Percentiles rank a stretch among this genome's conserved stretches.
Conservation (phyloP, 2,888 invertebrate genomes). For the Troides helena region DNA sequence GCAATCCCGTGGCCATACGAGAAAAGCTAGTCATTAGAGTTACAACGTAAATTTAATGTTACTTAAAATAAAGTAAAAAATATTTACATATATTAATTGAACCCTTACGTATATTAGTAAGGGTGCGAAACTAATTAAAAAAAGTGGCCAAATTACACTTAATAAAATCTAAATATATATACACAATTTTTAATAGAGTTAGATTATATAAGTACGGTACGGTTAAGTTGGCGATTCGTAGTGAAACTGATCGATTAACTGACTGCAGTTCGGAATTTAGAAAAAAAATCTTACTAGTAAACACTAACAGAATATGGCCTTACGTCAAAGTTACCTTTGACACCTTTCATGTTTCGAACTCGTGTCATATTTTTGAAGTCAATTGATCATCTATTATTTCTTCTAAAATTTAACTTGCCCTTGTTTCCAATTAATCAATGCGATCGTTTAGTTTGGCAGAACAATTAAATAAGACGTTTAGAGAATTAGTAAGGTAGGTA, state of each 20-base stretch:
- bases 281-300: not conserved
- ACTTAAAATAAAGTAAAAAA: constrained; percentile 58
- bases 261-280: no score
- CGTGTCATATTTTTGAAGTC: not conserved
- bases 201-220: constrained; percentile 53
- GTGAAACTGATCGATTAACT: constrained; percentile 26
- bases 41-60: constrained; percentile 75
- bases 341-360: not conserved
- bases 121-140: constrained; percentile 61
- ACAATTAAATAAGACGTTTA: constrained; percentile 23
- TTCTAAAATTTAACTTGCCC: constrained; percentile 5
- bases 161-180: constrained; percentile 78
- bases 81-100: constrained; percentile 68
- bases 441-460: constrained; percentile 10
- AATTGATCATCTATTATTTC: constrained; percentile 6
- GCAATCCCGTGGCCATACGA: constrained; percentile 72
- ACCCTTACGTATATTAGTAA: constrained; percentile 70
- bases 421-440: no score
- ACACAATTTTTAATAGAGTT: constrained; percentile 72
- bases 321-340: not conserved
- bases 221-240: constrained; percentile 45
- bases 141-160: constrained; percentile 78
- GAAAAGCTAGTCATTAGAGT: constrained; percentile 78
- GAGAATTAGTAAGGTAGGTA: constrained; percentile 55
- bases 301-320: not conserved